Evolutionary conservation across 2,113 vertebrate genomes (phyloP).

Genomic region (Python bivittatus): DNA sequence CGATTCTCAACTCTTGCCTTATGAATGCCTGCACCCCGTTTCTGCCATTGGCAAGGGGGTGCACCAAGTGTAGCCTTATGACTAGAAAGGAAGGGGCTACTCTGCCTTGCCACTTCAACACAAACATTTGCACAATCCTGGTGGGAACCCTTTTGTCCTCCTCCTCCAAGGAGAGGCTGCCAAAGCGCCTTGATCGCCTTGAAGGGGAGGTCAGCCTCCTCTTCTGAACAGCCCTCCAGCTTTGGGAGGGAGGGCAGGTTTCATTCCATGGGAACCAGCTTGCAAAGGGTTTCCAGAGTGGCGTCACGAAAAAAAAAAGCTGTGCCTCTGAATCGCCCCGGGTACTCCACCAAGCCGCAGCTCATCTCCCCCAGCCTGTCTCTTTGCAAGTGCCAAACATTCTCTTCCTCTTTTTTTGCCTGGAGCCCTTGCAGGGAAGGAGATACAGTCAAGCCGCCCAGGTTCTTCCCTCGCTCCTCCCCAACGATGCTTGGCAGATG

Average conservation of each 20-base stretch:
- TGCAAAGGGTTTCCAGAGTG: conserved; percentile 56
- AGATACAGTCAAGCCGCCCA: conserved; percentile 41
- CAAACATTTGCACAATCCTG: background rate
- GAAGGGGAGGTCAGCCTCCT: background rate
- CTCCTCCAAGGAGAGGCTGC: background rate
- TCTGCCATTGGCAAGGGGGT: too few species aligned
- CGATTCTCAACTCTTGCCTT: background rate
- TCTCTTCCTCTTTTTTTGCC: conserved; percentile 49
- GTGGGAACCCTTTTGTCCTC: background rate
- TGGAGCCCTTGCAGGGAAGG: conserved; percentile 30
- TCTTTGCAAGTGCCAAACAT: conserved; percentile 43
- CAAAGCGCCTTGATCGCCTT: background rate
- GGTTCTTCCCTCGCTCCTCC: conserved; percentile 41
- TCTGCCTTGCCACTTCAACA: background rate
- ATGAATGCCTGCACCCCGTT: background rate
- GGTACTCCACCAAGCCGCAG: conserved; percentile 4
- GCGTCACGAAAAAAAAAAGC: conserved; percentile 31
- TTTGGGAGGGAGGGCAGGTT: conserved; percentile 9
- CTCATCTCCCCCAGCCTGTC: conserved; percentile 32
- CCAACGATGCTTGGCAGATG: conserved; percentile 58
- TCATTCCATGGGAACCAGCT: conserved; percentile 61
- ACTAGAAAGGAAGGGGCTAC: background rate
- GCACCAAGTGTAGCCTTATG: background rate
- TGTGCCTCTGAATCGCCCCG: background rate
- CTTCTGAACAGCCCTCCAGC: background rate